Conservation (phyloP, 2,113 vertebrate genomes). For the Archocentrus centrarchus region DNA sequence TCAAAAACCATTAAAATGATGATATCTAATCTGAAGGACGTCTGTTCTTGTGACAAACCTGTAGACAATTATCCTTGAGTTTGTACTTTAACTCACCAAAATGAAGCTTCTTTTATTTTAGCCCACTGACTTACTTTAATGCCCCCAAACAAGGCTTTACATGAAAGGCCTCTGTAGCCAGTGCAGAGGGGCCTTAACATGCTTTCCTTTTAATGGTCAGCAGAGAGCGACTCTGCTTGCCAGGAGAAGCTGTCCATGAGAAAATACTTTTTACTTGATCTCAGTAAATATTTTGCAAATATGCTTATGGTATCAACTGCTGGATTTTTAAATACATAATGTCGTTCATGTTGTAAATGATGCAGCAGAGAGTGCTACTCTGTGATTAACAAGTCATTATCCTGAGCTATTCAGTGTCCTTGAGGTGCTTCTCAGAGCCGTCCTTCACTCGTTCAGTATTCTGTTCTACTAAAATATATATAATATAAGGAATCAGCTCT, state of each 20-base stretch:
- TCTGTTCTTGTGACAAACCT: no score
- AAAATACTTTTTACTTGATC: not conserved
- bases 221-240: not conserved
- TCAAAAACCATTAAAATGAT: no score
- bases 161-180: not conserved
- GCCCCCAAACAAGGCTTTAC: not conserved
- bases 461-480: not conserved
- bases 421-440: not conserved
- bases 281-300: not conserved
- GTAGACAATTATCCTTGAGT: not conserved
- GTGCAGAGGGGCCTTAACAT: not conserved
- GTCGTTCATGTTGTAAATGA: not conserved
- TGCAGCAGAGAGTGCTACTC: not conserved
- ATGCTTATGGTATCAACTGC: not conserved
- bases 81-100: not conserved
- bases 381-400: not conserved
- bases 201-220: not conserved
- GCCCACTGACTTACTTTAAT: not conserved
- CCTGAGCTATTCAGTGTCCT: not conserved
- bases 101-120: rapidly evolving
- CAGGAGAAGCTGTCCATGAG: not conserved
- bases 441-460: not conserved
- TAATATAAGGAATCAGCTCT: not conserved
- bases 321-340: not conserved
- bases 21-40: no score